Evolutionary conservation across 2,888 invertebrate species (phyloP).

Genomic region (Drosophila villosipedis): DNA sequence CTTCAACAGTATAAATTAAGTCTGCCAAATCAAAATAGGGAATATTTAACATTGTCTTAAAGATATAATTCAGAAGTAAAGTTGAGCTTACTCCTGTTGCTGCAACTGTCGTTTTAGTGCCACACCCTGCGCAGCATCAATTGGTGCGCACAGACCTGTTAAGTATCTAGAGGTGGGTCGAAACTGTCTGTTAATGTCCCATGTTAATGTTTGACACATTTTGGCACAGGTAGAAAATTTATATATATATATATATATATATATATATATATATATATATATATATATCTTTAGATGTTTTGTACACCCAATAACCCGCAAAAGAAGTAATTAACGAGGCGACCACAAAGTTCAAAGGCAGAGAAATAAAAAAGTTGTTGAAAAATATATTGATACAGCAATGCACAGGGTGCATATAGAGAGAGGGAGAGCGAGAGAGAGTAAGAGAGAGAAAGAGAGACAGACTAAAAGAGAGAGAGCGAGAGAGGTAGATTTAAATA

Average conservation of each 20-base stretch:
- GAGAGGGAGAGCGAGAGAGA: not conserved
- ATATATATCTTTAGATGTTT: not conserved
- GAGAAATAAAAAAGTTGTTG: not conserved
- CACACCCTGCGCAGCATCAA: constrained; percentile 62
- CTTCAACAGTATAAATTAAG: not conserved
- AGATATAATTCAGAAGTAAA: not conserved
- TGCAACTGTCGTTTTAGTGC: constrained; percentile 38
- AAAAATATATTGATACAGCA: constrained; percentile 2
- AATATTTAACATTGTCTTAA: not conserved
- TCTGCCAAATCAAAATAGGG: not conserved
- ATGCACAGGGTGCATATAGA: not conserved
- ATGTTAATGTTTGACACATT: constrained; percentile 30
- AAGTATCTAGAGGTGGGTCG: constrained; percentile 1
- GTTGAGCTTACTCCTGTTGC: constrained; percentile 3
- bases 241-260: not conserved
- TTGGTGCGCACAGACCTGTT: constrained; percentile 37
- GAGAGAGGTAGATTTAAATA: not conserved
- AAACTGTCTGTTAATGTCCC: constrained; percentile 31
- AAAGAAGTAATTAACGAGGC: not conserved
- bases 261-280: not conserved
- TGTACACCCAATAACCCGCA: not conserved
- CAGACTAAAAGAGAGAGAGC: not conserved
- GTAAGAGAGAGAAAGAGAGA: too few species aligned
- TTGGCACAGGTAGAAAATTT: constrained; percentile 34
- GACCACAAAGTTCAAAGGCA: not conserved